Base-by-base conservation (phyloP, 2,113 vertebrate species). In the Scomber japonicus region DNA sequence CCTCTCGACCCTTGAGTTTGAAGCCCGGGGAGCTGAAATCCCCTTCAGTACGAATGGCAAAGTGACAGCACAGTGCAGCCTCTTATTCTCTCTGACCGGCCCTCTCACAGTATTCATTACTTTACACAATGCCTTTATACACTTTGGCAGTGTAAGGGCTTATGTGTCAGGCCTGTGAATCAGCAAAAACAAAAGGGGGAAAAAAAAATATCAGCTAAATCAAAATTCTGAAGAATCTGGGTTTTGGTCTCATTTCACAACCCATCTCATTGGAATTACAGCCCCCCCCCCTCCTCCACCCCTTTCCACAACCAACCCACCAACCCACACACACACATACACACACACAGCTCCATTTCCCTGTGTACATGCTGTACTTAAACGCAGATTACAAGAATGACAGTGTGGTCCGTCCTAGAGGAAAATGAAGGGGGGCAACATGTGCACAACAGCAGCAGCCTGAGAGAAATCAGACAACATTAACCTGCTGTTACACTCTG, bases 1-100 rank as follows among this genome's bases (percentile, higher is more conserved):
- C 88, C 90, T 60, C 78, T 59, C 81, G 86, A 82, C 87, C 83
- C 82, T 50, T 69, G 45, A 11, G 83, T 85, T 72, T 77, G 82
- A 81, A 81, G 75, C 72, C 66, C 15, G 5, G 51, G 51, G 68
- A 88, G 81, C 73, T 68, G 60, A 87, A 88, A 83, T 84, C 90
- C 89, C 79, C 84, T 55, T 73, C 68, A 76, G 55, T 63, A 31
- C 3, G 19, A 75, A 69, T 27, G 31, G 50, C 55, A 40, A 45
- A 57, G 56, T 54, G 69, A 75, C 62, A 66, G 66, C 68, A 88
- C 89, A 86, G 82, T 64, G 62, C 60, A 76, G 76, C 45, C 65
- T 85, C 73, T 84, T 71, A 73, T 91, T 44, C 72, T 77, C 59
- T 31, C 56, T 55, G 74, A 35, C 61, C 49, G 46, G 63, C 3